Conservation (phyloP, 2,797 vertebrate genomes). For the Rhodeus uyekii region DNA sequence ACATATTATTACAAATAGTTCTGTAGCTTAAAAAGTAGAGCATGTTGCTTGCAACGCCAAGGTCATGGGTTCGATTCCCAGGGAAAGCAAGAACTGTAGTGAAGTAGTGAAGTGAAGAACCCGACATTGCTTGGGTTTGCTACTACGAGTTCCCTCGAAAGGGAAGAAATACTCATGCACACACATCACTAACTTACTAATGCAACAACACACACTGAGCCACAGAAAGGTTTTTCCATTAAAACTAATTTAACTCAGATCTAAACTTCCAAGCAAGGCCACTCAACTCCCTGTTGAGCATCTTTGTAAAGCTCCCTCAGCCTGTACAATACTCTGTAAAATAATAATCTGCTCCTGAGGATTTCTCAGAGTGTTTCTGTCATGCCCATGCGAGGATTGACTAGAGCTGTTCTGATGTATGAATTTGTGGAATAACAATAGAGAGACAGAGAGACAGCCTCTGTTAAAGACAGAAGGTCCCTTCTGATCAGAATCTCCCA, state of each 20-base stretch:
- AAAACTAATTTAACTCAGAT: conserved; percentile 30
- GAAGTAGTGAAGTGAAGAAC: too few species aligned
- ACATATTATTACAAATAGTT: too few species aligned
- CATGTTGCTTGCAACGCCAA: too few species aligned
- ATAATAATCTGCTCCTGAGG: conserved; percentile 55
- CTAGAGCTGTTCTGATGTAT: conserved; percentile 40
- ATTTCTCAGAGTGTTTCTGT: conserved; percentile 47
- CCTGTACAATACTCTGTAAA: conserved; percentile 45
- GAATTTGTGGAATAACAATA: conserved; percentile 37
- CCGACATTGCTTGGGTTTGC: too few species aligned
- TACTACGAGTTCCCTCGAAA: too few species aligned
- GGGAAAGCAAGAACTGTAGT: too few species aligned
- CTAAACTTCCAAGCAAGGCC: conserved; percentile 33
- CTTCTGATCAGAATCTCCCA: too few species aligned
- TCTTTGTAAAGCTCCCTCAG: conserved; percentile 31
- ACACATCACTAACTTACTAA: not conserved
- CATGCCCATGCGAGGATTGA: conserved; percentile 40
- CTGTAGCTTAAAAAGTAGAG: too few species aligned
- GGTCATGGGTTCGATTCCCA: too few species aligned
- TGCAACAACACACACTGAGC: not conserved
- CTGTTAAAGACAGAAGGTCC: too few species aligned
- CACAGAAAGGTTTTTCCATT: conserved; percentile 1
- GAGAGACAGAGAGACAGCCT: conserved; percentile 45
- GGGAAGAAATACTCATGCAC: too few species aligned
- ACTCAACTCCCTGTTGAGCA: conserved; percentile 46